Base-by-base conservation (phyloP, 2,888 invertebrate genomes). In the Dynastes maya region DNA sequence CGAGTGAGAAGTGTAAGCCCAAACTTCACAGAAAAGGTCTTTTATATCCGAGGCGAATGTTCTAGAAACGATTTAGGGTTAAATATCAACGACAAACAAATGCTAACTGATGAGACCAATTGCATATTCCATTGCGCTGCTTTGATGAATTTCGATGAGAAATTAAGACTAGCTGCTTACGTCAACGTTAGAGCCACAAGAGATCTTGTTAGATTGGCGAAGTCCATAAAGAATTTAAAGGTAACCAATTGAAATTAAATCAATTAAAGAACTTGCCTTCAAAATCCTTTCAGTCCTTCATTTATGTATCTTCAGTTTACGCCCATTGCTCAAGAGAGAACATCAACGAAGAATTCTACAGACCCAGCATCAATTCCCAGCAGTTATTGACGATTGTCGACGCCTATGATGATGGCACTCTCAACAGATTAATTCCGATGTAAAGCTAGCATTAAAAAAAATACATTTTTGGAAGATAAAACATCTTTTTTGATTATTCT, bases 71-170 rank as follows among this genome's bases (percentile, higher is more conserved):
- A 90, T 79, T 85, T 93, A 58, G 92, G 92, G 49, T 84, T 92
- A 65, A 89, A 88, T 79, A 84, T 88, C 2, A 86, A 89, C 29
- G 91, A 92, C 83, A 91, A 91, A 81, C 85, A 88, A 63, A 84
- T 86, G 22, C 83, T 92, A 27, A 86, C 87, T 40, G 88, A 90
- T n/a, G 90, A 93, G 82, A 92, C 94, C 51, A 88, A 90, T 72
- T 89, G 94, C 70, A 92, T 95, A 11, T 92, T 95, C 86, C 95
- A 95, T 86, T 92, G 92, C 65, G 95, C 95, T 1, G 95, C 95
- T 0, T 95, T 95, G 0, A 93, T 95, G 27, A 90, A 92, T 81
- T 96, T 96, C 85, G 94, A 95, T 85, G 95, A 95, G 85, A 91
- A 91, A 67, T 87, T 96, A 13, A 91, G 91, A 87, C 86, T 90